These are phyloP conservation scores for Bubo scandiacus DNA, from an alignment of 2,113 vertebrate genomes.

Conservation along the genomic window DNA sequence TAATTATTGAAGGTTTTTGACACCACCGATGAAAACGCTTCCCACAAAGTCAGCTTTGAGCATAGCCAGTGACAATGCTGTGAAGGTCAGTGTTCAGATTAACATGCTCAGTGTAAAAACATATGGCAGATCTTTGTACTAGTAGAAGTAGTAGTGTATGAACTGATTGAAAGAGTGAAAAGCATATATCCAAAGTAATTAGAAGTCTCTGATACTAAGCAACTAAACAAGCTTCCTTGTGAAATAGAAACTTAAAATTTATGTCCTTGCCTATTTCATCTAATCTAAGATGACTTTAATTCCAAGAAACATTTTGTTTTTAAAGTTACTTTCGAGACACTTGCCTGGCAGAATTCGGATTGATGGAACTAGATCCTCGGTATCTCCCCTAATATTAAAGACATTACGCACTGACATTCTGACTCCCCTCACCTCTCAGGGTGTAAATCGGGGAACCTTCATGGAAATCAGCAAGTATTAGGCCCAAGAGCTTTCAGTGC, in stretches of 20 bases:
- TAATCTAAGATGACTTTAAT: background rate
- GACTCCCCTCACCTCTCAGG: background rate
- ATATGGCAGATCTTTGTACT: background rate
- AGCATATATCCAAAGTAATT: background rate
- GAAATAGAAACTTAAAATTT: background rate
- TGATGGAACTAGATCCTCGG: background rate
- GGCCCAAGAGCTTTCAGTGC: background rate
- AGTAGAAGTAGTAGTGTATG: background rate
- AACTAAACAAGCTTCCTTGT: background rate
- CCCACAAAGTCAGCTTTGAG: slow-evolving; percentile 56
- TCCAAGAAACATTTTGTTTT: background rate
- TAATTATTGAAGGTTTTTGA: slow-evolving; percentile 73
- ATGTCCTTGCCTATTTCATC: background rate
- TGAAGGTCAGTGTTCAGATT: slow-evolving; percentile 64
- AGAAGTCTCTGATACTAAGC: background rate
- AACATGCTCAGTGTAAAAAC: slow-evolving; percentile 18
- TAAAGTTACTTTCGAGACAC: background rate
- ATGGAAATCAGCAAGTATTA: background rate
- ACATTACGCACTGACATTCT: background rate
- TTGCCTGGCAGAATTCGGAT: background rate
- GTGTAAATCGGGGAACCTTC: background rate
- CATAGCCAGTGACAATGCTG: slow-evolving; percentile 21
- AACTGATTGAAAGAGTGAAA: background rate
- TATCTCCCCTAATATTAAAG: background rate
- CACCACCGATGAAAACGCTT: slow-evolving; percentile 41